Evolutionary conservation across 2,797 vertebrate species (phyloP).

Genomic region (Loris lydekkerianus): DNA sequence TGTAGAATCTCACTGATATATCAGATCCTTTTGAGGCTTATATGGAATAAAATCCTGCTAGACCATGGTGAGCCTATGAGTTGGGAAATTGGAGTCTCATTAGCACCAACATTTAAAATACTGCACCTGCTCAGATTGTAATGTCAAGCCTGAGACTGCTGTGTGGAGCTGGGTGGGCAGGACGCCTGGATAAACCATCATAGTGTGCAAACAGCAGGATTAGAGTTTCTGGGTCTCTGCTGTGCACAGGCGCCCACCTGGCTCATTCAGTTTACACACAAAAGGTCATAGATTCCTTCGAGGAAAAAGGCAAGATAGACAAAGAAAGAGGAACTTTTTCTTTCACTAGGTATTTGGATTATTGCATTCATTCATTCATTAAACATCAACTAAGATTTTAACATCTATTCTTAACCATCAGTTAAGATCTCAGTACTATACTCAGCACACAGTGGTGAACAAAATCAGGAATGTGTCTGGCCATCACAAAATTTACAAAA

Average conservation of each 20-base stretch:
- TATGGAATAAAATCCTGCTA: slow-evolving; percentile 24
- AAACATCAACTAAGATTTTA: not conserved
- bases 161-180: not conserved
- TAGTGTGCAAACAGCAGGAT: not conserved
- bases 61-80: not conserved
- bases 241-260: not conserved
- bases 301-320: not conserved
- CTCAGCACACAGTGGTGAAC: not conserved
- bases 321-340: not conserved
- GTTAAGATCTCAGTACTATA: not conserved
- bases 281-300: not conserved
- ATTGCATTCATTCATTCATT: not conserved
- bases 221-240: not conserved
- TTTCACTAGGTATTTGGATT: not conserved
- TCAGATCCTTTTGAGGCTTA: slow-evolving; percentile 49
- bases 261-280: not conserved
- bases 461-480: not conserved
- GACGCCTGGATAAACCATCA: not conserved
- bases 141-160: slow-evolving; percentile 1
- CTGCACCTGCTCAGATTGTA: not conserved
- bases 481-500: not conserved
- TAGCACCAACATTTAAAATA: slow-evolving; percentile 45
- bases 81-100: slow-evolving; percentile 19
- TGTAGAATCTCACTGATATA: slow-evolving; percentile 14
- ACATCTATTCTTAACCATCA: no score